phyloP scores from a whole-genome alignment of 2,113 vertebrate species.

The Catharus bicknelli region DNA sequence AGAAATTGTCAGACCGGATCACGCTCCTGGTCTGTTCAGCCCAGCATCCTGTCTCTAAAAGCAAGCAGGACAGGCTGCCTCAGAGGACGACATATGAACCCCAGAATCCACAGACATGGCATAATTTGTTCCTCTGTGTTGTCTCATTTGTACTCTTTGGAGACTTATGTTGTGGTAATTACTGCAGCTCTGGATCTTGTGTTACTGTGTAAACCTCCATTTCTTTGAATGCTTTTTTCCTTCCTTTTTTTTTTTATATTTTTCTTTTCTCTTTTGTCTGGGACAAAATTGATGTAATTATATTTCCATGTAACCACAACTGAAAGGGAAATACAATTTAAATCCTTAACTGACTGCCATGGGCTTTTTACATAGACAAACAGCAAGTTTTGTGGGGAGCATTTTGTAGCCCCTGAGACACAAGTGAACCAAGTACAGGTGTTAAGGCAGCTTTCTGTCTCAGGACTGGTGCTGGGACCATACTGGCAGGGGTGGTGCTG shows the following conservation, averaged over 20 bases:
- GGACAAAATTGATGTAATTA: background rate
- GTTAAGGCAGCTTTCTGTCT: background rate
- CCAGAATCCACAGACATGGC: background rate
- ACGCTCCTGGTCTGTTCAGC: background rate
- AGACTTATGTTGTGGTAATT: background rate
- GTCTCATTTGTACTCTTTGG: conserved; percentile 23
- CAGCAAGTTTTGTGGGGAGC: background rate
- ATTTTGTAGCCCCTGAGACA: background rate
- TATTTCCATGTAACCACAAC: background rate
- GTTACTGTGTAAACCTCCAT: conserved; percentile 35
- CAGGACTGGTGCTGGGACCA: rapidly evolving
- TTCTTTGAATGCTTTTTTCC: background rate
- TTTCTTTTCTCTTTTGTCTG: background rate
- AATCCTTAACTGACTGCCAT: background rate
- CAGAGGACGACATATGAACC: background rate
- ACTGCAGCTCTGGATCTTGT: background rate
- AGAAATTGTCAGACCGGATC: background rate
- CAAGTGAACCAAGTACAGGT: background rate
- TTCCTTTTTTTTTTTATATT: too few relatives aligned
- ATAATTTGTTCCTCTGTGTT: conserved; percentile 40
- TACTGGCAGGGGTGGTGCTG: background rate
- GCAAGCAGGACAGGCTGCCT: background rate
- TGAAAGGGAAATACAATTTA: background rate
- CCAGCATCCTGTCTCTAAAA: conserved; percentile 13
- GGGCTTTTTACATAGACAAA: background rate